Evolutionary conservation across 2,113 vertebrate genomes (phyloP).

Genomic region (Mastomys coucha): DNA sequence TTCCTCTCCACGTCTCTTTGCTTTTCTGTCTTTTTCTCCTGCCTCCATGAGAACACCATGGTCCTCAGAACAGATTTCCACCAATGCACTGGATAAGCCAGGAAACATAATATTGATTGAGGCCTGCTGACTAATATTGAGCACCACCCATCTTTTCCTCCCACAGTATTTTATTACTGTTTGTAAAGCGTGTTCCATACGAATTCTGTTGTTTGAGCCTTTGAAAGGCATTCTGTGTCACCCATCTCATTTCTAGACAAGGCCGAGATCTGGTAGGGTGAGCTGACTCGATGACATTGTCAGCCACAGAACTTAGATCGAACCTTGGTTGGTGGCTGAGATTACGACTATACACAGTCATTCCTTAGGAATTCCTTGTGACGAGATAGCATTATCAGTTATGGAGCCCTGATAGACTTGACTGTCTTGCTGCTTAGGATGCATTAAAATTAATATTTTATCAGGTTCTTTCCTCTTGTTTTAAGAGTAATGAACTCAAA

Average conservation of each 20-base stretch:
- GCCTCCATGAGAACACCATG: neutral
- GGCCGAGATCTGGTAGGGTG: neutral
- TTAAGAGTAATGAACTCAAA: neutral
- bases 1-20: neutral
- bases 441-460: conserved; percentile 25
- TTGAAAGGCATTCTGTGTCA: neutral
- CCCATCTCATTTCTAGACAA: neutral
- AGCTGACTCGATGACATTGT: neutral
- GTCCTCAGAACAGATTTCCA: neutral
- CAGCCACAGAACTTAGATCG: neutral
- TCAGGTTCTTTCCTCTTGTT: neutral
- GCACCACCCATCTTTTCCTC: neutral
- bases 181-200: neutral
- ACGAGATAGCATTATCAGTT: neutral
- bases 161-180: neutral
- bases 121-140: neutral
- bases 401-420: neutral
- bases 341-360: neutral
- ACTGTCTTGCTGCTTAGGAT: neutral
- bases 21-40: neutral
- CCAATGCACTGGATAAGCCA: neutral
- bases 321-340: neutral
- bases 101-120: neutral
- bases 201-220: neutral
- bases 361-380: neutral